Conservation (phyloP, 2,113 vertebrate species). For the Sinocyclocheilus maitianheensis region DNA sequence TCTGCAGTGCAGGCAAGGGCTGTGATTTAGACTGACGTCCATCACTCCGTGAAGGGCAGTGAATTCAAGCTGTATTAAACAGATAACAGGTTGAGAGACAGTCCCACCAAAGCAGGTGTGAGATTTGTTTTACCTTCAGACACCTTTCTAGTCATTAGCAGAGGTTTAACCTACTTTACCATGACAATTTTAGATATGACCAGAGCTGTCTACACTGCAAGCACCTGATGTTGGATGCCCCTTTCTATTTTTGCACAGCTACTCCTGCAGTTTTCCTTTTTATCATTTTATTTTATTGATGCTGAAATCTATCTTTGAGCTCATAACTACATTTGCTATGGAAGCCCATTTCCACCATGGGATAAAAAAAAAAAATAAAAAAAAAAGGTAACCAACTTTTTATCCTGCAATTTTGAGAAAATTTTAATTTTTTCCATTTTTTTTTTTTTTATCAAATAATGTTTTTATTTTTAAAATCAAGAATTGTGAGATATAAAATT, state of each 20-base stretch:
- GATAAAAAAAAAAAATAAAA: too few species aligned
- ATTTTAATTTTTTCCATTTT: too few species aligned
- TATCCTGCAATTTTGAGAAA: too few species aligned
- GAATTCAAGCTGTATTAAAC: conserved; percentile 1
- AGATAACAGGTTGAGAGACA: neutral
- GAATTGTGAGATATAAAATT: too few species aligned
- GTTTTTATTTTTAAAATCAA: too few species aligned
- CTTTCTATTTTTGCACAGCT: neutral
- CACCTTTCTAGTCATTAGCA: neutral
- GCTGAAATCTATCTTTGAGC: neutral
- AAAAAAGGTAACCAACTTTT: too few species aligned
- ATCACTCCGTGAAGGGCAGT: conserved; percentile 4
- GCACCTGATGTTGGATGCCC: neutral
- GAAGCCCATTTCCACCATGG: too few species aligned
- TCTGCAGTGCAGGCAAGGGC: neutral
- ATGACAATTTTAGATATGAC: neutral
- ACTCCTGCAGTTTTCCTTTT: neutral
- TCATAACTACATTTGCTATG: neutral
- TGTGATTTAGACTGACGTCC: conserved; percentile 8
- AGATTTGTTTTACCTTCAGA: conserved; percentile 26
- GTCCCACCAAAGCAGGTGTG: neutral
- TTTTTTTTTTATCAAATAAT: too few species aligned
- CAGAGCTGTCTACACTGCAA: neutral
- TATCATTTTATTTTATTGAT: neutral
- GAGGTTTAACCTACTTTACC: conserved; percentile 27